Evolutionary conservation across 2,888 invertebrate species (phyloP).

Genomic region (Agrochola litura): DNA sequence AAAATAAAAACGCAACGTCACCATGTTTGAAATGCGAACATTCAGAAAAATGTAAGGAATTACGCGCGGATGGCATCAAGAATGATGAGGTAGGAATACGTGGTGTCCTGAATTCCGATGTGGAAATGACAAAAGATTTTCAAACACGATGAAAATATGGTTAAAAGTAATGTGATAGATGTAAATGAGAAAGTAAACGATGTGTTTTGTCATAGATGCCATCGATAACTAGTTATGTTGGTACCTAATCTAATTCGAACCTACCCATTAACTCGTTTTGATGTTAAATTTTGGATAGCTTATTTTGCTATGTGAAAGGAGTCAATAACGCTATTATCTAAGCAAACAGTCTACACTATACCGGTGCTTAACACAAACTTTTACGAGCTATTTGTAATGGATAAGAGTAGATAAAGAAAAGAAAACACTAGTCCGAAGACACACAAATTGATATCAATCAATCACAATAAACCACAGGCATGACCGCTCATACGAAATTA

Average conservation of each 20-base stretch:
- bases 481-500: constrained; percentile 62
- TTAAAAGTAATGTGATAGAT: background rate
- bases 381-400: background rate
- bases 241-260: background rate
- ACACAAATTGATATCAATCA: constrained; percentile 46
- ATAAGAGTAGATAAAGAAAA: background rate
- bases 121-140: constrained; percentile 55
- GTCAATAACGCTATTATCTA: background rate
- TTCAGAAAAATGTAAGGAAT: constrained; percentile 58
- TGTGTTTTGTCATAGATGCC: background rate
- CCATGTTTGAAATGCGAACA: constrained; percentile 51
- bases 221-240: background rate
- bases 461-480: constrained; percentile 57
- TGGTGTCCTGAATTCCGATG: constrained; percentile 50
- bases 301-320: background rate
- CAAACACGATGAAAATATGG: constrained; percentile 27
- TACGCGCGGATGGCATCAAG: constrained; percentile 45
- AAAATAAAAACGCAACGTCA: constrained; percentile 32
- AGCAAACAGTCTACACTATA: background rate
- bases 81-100: constrained; percentile 56
- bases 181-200: background rate
- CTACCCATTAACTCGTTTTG: background rate
- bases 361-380: background rate
- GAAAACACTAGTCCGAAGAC: constrained; percentile 8
- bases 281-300: background rate